Evolutionary conservation across 2,888 invertebrate species (phyloP), one percentile per base, ranked within the genome.

Genomic region (Oligia latruncula): DNA sequence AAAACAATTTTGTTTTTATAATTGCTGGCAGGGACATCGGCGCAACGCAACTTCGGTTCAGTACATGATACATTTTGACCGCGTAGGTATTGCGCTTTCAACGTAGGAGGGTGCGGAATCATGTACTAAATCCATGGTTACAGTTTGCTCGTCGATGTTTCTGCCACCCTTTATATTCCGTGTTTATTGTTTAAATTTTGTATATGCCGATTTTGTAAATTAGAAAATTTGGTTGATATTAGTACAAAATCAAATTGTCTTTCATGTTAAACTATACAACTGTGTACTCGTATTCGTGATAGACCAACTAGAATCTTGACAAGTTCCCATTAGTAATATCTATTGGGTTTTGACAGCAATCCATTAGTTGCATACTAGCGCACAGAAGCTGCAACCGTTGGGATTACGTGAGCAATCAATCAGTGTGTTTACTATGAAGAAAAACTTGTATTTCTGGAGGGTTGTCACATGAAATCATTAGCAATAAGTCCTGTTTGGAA

Each of bases 371-470:
- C 55, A 29, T 55, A 65, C 46, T 52, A 23, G 43, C 35, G 70
- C 60, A 66, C 80, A 83, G 89, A 83, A 89, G 86, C 82, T 70
- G 73, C 80, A 75, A 72, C 64, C 46, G 77, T 89, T 71, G 71
- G 20, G 8, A 78, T 86, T 83, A 89, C 82, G 83, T 87, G 83
- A 85, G 74, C 85, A 68, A 85, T 87, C 88, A 89, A 85, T 88
- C 88, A 88, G 49, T n/a, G 6, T 49, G 67, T 75, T 78, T 77
- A 62, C 77, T 79, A 58, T 58, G 68, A 72, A 80, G 77, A 88
- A 89, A 89, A 88, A 85, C 85, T 83, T 68, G 71, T 74, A 71
- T 40, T 15, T 43, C 11, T 29, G 2, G 49, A 78, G 72, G 74
- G 84, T 46, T 84, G 65, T 15, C 17, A 49, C 15, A 15, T 23